Conservation (phyloP, 53 echinoderm and acorn worm species). For the Patiria pectinifera region DNA sequence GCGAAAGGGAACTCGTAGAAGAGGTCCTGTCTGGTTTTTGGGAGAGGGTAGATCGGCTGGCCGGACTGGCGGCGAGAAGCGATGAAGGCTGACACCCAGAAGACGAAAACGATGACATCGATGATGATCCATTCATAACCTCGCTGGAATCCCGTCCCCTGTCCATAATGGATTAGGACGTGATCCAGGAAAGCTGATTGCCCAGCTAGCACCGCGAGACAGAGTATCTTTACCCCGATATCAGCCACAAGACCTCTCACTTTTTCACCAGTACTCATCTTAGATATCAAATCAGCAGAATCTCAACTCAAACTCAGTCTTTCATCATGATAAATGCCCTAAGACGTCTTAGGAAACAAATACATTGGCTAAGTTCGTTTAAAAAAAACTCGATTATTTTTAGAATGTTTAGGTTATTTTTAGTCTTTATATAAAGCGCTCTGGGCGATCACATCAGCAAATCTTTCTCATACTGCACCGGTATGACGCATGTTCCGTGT, state of each 20-base stretch:
- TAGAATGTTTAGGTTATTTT: not conserved
- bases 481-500: not conserved
- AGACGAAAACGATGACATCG: slow-evolving; percentile 70
- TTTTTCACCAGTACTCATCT: not conserved
- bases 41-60: slow-evolving; percentile 71
- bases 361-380: not conserved
- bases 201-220: slow-evolving; percentile 65
- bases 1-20: slow-evolving; percentile 80
- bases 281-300: too few species aligned
- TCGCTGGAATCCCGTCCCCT: slow-evolving; percentile 67
- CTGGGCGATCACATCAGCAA: not conserved
- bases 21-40: slow-evolving; percentile 66
- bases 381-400: not conserved
- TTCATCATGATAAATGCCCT: not conserved
- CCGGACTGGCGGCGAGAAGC: slow-evolving; percentile 60
- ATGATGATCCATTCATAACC: slow-evolving; percentile 86
- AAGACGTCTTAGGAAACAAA: too few species aligned
- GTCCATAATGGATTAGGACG: slow-evolving; percentile 77
- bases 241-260: slow-evolving; percentile 47
- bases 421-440: not conserved
- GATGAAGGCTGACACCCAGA: slow-evolving; percentile 82
- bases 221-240: slow-evolving; percentile 70
- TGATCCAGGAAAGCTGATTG: slow-evolving; percentile 79
- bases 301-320: not conserved
- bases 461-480: not conserved